Evolutionary conservation across 2,113 vertebrate genomes (phyloP), one percentile per base, ranked within the genome.

Genomic region (Apus apus): DNA sequence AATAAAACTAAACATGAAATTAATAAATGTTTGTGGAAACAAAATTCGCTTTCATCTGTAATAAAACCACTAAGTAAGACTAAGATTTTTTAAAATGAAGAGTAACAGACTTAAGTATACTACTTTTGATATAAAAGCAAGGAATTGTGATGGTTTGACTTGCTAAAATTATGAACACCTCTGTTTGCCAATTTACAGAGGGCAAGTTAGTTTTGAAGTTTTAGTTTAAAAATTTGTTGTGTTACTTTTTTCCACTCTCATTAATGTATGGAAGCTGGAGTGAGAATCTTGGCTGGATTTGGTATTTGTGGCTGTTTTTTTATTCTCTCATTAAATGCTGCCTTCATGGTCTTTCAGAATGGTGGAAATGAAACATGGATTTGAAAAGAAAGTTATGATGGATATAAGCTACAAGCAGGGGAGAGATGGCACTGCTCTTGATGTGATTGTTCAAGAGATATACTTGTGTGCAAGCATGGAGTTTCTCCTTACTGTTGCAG

Each of bases 391-490:
- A 87, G 98, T 98, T 84, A 99, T 99, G 99, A 95, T 99, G 97
- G 98, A 99, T 93, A 96, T 99, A 93, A 98, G 94, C 76, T 99
- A 99, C 73, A 98, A 97, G 25, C 98, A 97, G 84, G 97, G 98
- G n/a, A 98, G 98, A 95, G 99, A 99, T 34, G 97, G 98, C 77
- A 98, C 96, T 57, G 43, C 93, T 91, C 91, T 99, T 88, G 98
- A 99, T 64, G 97, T 98, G 36, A 64, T 99, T 96, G 97, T 99
- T 83, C 99, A 99, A 97, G 99, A 99, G 90, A 96, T 98, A 62
- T 99, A 99, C 88, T 97, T 99, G 70, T 99, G 99, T 95, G 99
- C 99, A 87, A 99, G 99, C 97, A 98, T 99, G 98, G 99, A 99
- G 96, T 99, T 99, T 97, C 97, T 99, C 53, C 97, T 98, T 85